phyloP scores from a whole-genome alignment of 2,113 vertebrate genomes.

The Paradoxurus hermaphroditus region DNA sequence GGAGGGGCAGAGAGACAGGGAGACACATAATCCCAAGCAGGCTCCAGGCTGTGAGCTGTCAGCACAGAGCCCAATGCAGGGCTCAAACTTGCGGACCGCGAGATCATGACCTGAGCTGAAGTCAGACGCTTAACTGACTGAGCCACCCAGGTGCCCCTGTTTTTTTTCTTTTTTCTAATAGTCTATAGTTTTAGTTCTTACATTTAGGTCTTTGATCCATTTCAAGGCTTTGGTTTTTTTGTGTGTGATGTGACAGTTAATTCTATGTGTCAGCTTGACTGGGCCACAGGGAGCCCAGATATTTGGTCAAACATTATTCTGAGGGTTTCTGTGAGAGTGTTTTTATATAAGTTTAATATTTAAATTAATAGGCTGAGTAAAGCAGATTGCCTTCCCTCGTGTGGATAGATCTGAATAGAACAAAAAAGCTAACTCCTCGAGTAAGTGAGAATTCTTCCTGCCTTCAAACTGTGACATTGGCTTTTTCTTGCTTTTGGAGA shows the following conservation, averaged over 20 bases:
- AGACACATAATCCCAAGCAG: no score
- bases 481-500: not conserved
- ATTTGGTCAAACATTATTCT: slow-evolving; percentile 9
- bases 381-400: not conserved
- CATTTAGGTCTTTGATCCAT: not conserved
- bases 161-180: not conserved
- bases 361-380: not conserved
- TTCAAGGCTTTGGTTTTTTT: not conserved
- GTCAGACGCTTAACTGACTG: no score
- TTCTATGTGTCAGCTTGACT: slow-evolving; percentile 6
- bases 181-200: not conserved
- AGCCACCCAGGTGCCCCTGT: no score
- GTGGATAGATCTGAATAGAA: not conserved
- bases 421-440: not conserved
- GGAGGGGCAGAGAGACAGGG: no score
- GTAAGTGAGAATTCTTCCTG: not conserved
- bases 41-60: no score
- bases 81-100: no score
- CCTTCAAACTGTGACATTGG: not conserved
- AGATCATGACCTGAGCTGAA: no score
- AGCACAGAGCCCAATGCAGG: no score
- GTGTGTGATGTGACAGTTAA: not conserved
- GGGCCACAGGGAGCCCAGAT: not conserved
- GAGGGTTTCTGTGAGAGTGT: not conserved
- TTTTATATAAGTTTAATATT: not conserved